phyloP scores from a whole-genome alignment of 1,140 invertebrate species.

The Brachionus plicatilis region DNA sequence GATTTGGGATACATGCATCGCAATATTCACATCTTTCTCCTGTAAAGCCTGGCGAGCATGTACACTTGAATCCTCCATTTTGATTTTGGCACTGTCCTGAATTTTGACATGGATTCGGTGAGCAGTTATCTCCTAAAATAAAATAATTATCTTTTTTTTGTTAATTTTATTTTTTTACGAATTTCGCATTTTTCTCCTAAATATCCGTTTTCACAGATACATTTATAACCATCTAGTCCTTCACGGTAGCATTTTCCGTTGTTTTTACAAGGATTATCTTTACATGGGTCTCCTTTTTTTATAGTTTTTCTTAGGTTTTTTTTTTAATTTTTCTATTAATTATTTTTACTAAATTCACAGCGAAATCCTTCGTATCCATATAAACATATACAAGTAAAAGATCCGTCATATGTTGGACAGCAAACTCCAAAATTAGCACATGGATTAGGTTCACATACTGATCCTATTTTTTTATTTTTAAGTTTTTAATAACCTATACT shows the following conservation, averaged over 20 bases:
- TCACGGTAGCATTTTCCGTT: neutral
- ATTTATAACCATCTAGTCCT: slow-evolving; percentile 40
- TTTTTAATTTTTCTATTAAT: neutral
- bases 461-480: neutral
- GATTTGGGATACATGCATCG: slow-evolving; percentile 39
- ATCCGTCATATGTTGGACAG: neutral
- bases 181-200: slow-evolving; percentile 37
- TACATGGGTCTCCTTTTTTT: neutral
- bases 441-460: neutral
- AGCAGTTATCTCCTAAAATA: slow-evolving; percentile 41
- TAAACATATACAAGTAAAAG: neutral
- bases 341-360: slow-evolving; percentile 21
- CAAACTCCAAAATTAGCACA: neutral
- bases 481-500: neutral
- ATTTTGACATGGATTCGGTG: slow-evolving; percentile 21
- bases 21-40: slow-evolving; percentile 30
- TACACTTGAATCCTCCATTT: slow-evolving; percentile 3
- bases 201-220: slow-evolving; percentile 41
- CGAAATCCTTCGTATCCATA: slow-evolving; percentile 1
- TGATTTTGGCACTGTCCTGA: neutral
- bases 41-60: slow-evolving; percentile 22
- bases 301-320: neutral
- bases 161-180: neutral
- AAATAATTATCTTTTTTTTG: neutral
- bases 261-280: neutral